These are phyloP conservation scores for Ibidorhyncha struthersii DNA, from an alignment of 2,113 vertebrate species.

Conservation along the genomic window DNA sequence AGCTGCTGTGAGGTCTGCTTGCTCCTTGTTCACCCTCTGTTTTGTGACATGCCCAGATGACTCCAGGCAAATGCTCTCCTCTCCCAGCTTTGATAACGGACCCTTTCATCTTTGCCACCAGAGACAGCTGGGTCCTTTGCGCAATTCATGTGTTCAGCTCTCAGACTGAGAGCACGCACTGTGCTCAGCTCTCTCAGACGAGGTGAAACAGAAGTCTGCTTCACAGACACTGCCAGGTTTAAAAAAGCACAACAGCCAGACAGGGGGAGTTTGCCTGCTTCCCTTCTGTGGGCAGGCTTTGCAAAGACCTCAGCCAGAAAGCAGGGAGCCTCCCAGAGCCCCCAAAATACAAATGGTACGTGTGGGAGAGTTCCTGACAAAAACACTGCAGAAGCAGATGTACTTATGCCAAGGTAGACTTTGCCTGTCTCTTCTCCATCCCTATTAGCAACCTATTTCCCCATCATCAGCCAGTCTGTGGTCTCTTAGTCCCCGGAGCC, in stretches of 20 bases:
- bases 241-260: not conserved
- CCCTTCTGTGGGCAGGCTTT: not conserved
- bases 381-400: not conserved
- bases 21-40: not conserved
- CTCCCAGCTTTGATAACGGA: not conserved
- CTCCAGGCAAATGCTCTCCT: slow-evolving; percentile 1
- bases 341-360: not conserved
- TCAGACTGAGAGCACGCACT: not conserved
- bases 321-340: not conserved
- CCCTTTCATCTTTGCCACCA: slow-evolving; percentile 34
- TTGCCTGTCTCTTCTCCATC: not conserved
- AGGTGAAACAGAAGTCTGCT: slow-evolving; percentile 7
- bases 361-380: not conserved
- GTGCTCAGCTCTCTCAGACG: not conserved
- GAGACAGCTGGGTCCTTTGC: not conserved
- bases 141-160: not conserved
- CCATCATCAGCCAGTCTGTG: not conserved
- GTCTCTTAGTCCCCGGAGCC: not conserved
- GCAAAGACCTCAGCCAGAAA: not conserved
- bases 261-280: not conserved
- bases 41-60: not conserved
- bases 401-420: not conserved
- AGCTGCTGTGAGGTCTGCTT: not conserved
- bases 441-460: not conserved
- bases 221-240: not conserved